Evolutionary conservation across 2,113 vertebrate genomes (phyloP).

Genomic region (Corythaixoides concolor): DNA sequence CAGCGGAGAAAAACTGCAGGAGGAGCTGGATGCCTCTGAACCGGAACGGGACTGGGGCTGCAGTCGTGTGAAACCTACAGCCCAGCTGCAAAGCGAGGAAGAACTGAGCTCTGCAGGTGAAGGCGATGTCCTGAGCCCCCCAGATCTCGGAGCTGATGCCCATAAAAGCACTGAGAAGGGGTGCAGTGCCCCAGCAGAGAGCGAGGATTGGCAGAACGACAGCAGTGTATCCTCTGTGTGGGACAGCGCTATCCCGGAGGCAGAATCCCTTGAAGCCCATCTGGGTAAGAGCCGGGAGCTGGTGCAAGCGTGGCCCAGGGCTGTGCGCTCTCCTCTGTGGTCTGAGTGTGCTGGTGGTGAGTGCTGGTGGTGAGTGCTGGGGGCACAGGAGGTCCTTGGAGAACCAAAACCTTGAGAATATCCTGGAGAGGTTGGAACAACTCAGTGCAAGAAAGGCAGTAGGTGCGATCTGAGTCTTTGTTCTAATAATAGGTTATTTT

Average conservation of each 20-base stretch:
- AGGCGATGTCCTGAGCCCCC: not conserved
- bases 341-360: too few species aligned
- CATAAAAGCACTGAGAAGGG: not conserved
- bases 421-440: not conserved
- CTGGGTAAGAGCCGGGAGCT: not conserved
- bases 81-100: not conserved
- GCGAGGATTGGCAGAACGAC: not conserved
- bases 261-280: not conserved
- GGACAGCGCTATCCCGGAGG: constrained; percentile 40
- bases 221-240: constrained; percentile 14
- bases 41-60: not conserved
- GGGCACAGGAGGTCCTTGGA: too few species aligned
- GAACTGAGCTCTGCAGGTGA: accelerated
- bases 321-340: not conserved
- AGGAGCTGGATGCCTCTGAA: not conserved
- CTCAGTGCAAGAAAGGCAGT: not conserved
- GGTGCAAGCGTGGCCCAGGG: accelerated
- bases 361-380: accelerated
- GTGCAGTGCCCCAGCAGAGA: not conserved
- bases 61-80: not conserved
- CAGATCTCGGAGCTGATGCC: not conserved
- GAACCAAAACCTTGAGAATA: not conserved
- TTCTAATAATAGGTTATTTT: not conserved
- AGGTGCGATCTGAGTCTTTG: accelerated
- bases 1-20: accelerated